Percentiles rank a stretch among this genome's conserved stretches.
Evolutionary conservation across 2,888 invertebrate species (phyloP).

Genomic region (Eurytoma californica): DNA sequence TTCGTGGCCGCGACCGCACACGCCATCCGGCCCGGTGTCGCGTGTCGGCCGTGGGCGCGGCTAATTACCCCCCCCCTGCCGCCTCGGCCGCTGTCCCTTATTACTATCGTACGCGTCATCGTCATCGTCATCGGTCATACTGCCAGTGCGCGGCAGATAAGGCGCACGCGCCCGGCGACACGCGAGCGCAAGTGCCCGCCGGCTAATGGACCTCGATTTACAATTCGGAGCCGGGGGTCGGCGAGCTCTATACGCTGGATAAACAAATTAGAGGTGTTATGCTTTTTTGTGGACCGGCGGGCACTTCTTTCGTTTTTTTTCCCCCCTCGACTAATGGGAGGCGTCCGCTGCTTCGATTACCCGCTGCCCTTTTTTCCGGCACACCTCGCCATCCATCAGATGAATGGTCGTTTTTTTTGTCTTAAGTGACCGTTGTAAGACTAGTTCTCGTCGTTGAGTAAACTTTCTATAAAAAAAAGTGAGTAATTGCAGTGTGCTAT

Average conservation of each 20-base stretch:
- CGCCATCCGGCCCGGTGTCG: background rate
- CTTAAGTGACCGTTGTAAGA: too few species aligned
- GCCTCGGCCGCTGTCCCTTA: constrained; percentile 13
- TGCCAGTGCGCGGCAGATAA: constrained; percentile 36
- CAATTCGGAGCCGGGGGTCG: constrained; percentile 12
- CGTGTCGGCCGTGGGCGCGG: constrained; percentile 6
- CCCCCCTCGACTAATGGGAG: too few species aligned
- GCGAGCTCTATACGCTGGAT: too few species aligned
- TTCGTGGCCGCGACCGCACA: constrained; percentile 23
- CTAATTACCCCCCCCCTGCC: constrained; percentile 29
- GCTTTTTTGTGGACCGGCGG: too few species aligned
- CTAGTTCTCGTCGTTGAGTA: too few species aligned
- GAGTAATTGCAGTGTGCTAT: too few species aligned
- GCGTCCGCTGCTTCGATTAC: too few species aligned
- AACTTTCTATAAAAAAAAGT: too few species aligned
- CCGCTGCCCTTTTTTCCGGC: too few species aligned
- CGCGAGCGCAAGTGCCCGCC: background rate
- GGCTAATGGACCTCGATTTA: constrained; percentile 44
- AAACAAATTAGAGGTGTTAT: constrained; percentile 12
- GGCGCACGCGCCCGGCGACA: constrained; percentile 43
- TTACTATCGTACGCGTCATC: constrained; percentile 46
- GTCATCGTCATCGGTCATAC: constrained; percentile 47
- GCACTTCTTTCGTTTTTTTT: too few species aligned
- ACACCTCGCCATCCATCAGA: too few species aligned
- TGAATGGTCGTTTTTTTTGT: too few species aligned